Base-by-base conservation (phyloP, 92 coral and sea anemone genomes). In the Nematostella vectensis region DNA sequence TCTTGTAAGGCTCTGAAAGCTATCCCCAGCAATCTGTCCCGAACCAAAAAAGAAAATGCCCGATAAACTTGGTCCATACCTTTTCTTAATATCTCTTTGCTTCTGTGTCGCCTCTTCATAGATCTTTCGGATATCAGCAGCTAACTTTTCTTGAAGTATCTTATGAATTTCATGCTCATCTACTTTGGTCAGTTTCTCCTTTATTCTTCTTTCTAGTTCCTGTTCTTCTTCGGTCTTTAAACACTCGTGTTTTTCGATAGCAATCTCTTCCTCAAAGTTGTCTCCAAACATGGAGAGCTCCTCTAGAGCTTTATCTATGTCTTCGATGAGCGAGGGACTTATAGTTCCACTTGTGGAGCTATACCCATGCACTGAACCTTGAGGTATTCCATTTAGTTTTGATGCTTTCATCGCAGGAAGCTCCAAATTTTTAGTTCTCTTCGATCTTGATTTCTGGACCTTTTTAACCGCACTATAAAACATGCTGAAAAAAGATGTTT, bases 221-320 rank as follows among this genome's bases (percentile, higher is more conserved):
- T 36, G 6, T 6, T 36, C 42, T 36, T 36, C 42, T 4, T 13
- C 44, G 8, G 39, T 55, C n/a, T n/a, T n/a, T n/a, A n/a, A n/a
- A n/a, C n/a, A n/a, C 13, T 39, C 69, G 4, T 21, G 27, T 10
- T 67, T 63, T 13, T 76, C 81, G 1, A 67, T 15, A 8, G 42
- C 15, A 8, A 8, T 8, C 9, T 36, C 15, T 15, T 36, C 42
- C 9, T 8, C 15, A 15, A 8, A 8, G 15, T 8, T 63, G 26
- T 62, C 83, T 27, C 60, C 76, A 25, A 60, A 43, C n/a, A 63
- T 24, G 9, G 48, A 42, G 11, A 71, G 31, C n/a, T 77, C 83
- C n/a, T 68, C 61, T 0, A 55, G 52, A 6, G 68, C 73, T 51
- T 72, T 69, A 24, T 69, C 59, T 0, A 40, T 53, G 29, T 56